These are phyloP conservation scores for Lampropteryx suffumata DNA, from an alignment of 2,888 invertebrate species.

Conservation along the genomic window DNA sequence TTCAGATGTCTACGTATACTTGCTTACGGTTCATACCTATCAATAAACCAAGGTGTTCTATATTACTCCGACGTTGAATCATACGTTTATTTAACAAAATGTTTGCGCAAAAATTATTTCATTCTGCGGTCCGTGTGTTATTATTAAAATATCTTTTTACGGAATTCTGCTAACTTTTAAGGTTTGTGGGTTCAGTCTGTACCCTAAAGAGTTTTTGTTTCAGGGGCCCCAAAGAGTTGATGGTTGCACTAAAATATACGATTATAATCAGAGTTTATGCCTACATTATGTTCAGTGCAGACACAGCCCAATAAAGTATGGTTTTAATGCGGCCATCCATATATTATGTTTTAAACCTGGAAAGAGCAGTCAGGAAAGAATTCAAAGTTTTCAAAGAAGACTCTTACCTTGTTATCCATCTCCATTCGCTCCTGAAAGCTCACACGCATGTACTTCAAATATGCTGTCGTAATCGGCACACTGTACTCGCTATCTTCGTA, in stretches of 20 bases:
- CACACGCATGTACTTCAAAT: constrained; percentile 92
- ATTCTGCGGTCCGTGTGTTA: constrained; percentile 34
- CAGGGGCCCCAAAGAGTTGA: constrained; percentile 6
- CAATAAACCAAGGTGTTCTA: no score
- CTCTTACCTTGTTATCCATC: constrained; percentile 67
- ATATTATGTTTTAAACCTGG: no score
- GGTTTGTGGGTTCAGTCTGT: constrained; percentile 24
- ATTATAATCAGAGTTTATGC: no score
- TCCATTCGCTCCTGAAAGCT: constrained; percentile 70
- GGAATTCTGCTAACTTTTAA: constrained; percentile 29
- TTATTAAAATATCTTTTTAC: constrained; percentile 26
- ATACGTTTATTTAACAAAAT: constrained; percentile 56
- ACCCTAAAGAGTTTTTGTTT: constrained; percentile 11
- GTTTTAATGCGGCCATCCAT: no score
- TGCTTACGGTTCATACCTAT: constrained; percentile 15
- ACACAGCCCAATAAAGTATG: no score
- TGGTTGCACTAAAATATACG: no score
- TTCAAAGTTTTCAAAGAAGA: neutral
- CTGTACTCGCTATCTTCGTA: constrained; percentile 88
- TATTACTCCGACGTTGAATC: constrained; percentile 43
- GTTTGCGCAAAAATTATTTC: constrained; percentile 56
- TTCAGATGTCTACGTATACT: no score
- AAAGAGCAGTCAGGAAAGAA: no score
- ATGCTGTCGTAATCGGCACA: constrained; percentile 94
- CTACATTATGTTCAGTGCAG: no score